Percentiles rank a stretch among this genome's conserved stretches.
Conservation (phyloP, 2,797 vertebrate genomes). For the Craterocephalus amniculus region DNA sequence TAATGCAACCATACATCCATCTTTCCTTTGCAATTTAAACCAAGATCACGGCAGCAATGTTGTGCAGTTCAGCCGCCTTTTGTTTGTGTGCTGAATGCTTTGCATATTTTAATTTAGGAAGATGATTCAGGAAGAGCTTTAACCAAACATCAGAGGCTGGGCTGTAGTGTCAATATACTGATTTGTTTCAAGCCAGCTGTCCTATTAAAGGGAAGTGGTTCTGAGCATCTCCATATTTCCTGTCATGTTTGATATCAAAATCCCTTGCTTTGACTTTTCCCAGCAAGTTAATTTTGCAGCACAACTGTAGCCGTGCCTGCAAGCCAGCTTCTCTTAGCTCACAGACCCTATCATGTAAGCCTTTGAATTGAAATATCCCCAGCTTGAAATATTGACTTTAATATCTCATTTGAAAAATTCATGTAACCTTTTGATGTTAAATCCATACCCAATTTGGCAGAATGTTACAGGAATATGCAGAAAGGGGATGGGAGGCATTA, state of each 20-base stretch:
- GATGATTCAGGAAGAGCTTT: slow-evolving; percentile 11
- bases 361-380: slow-evolving; percentile 97
- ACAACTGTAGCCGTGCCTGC: slow-evolving; percentile 86
- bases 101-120: slow-evolving; percentile 29
- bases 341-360: slow-evolving; percentile 89
- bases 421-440: slow-evolving; percentile 99
- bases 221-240: slow-evolving; percentile 20
- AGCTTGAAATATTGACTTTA: slow-evolving; percentile 99
- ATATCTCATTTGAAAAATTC: slow-evolving; percentile 99
- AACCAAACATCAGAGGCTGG: slow-evolving; percentile 25
- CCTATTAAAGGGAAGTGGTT: slow-evolving; percentile 12
- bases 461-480: slow-evolving; percentile 99
- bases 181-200: slow-evolving; percentile 14
- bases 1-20: neutral
- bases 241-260: slow-evolving; percentile 56
- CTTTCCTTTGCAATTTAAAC: slow-evolving; percentile 14
- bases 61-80: slow-evolving; percentile 11
- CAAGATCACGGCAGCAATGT: slow-evolving; percentile 1
- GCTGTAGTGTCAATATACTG: slow-evolving; percentile 8
- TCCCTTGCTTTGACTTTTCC: slow-evolving; percentile 87
- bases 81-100: slow-evolving; percentile 12
- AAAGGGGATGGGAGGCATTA: slow-evolving; percentile 89
- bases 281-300: slow-evolving; percentile 87
- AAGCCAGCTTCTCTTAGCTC: slow-evolving; percentile 87
- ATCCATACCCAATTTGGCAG: slow-evolving; percentile 99